phyloP scores from a whole-genome alignment of 2,888 invertebrate species.

The Lepidocyrtinus sp. region DNA sequence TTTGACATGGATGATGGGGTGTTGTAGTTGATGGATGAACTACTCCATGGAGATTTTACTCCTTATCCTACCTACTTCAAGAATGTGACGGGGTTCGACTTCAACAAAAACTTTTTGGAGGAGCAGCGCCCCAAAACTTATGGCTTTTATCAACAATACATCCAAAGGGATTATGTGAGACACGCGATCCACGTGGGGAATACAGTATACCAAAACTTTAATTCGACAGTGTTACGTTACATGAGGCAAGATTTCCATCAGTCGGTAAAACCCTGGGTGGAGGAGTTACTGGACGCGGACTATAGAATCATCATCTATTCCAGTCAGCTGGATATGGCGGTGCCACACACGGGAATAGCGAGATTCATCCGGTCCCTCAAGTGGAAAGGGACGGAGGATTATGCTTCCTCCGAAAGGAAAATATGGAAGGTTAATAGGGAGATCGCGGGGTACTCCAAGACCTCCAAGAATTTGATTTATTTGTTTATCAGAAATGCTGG shows the following conservation, averaged over 20 bases:
- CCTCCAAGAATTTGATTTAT: conserved; percentile 81
- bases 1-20: too few relatives aligned
- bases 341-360: conserved; percentile 88
- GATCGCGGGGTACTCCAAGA: conserved; percentile 84
- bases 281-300: conserved; percentile 76
- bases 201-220: background rate
- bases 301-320: conserved; percentile 87
- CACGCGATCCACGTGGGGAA: conserved; percentile 72
- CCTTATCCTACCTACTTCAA: conserved; percentile 70
- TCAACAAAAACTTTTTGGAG: conserved; percentile 65
- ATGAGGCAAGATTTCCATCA: conserved; percentile 85
- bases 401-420: conserved; percentile 78
- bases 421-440: conserved; percentile 79
- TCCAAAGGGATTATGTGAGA: conserved; percentile 56
- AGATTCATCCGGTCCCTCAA: conserved; percentile 83
- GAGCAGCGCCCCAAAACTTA: conserved; percentile 57
- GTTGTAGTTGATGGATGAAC: conserved; percentile 77
- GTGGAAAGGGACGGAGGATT: conserved; percentile 80
- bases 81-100: conserved; percentile 62
- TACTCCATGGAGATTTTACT: conserved; percentile 81
- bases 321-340: conserved; percentile 92
- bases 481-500: conserved; percentile 86
- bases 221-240: conserved; percentile 78
- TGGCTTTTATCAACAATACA: conserved; percentile 60
- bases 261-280: conserved; percentile 82